A percentile compares a stretch with the other conserved stretches of the same genome.
Conservation (phyloP, 2,888 invertebrate species). For the Epinotia nisella region DNA sequence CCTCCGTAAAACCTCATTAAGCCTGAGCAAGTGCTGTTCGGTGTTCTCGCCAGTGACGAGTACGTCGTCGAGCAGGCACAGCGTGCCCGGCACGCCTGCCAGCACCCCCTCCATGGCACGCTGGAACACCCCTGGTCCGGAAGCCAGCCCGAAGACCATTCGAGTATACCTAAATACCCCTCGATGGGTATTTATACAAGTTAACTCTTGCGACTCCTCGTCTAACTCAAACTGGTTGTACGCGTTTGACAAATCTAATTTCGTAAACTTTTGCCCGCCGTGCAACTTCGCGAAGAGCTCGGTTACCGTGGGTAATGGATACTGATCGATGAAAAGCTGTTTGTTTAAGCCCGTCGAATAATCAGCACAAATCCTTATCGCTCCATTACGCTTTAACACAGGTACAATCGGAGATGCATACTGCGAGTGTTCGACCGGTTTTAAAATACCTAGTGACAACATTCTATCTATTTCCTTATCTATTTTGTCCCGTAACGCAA, state of each 20-base stretch:
- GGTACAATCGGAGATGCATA: background rate
- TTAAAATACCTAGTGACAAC: background rate
- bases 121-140: too few species aligned
- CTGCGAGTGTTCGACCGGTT: conserved; percentile 2
- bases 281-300: too few species aligned
- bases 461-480: conserved; percentile 8
- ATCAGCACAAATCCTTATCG: conserved; percentile 2
- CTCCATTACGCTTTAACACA: conserved; percentile 6
- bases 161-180: too few species aligned
- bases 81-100: too few species aligned
- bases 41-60: conserved; percentile 24
- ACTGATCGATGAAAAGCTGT: conserved; percentile 4
- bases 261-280: too few species aligned
- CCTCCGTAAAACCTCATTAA: background rate
- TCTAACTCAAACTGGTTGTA: too few species aligned
- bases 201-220: too few species aligned
- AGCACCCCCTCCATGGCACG: too few species aligned
- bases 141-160: too few species aligned
- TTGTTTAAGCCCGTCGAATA: conserved; percentile 4
- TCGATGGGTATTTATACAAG: too few species aligned
- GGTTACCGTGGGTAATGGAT: too few species aligned
- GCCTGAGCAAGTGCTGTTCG: background rate
- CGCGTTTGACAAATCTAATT: too few species aligned
- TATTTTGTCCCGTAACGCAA: background rate
- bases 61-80: conserved; percentile 32